Base-by-base conservation (phyloP, 2,113 vertebrate genomes). In the Salminus brasiliensis region DNA sequence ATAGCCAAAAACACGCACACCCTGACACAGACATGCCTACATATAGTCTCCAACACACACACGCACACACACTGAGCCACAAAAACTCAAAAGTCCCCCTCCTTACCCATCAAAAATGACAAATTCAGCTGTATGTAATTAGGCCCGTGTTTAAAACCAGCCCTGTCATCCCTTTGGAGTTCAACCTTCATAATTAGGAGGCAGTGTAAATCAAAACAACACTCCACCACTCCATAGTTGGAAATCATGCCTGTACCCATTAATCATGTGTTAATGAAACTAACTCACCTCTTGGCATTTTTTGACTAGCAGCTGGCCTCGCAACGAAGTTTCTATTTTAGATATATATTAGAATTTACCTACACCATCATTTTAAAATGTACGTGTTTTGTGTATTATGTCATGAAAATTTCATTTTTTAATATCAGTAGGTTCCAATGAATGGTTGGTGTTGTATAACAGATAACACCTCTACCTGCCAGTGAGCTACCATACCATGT, bases 251-350 rank as follows among this genome's bases (percentile, higher is more conserved):
- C 83, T 73, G 67, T 75, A 78, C 83, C 80, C 84, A 88, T 91
- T 91, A 91, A 90, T 91, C 90, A 91, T 84, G 74, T 81, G 78
- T 89, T 90, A 88, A 90, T 90, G 87, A 91, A 87, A 89, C 86
- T 82, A 87, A 88, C 84, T 84, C 70, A 83, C 87, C 87, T 25
- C 72, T 74, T 75, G 85, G 88, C 89, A 84, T 84, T 57, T 59
- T 87, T 83, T 90, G 91, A 92, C 69, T 90, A 86, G 85, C 88
- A 88, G 87, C 30, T 45, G 79, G 76, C 77, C 82, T 74, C 83
- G 85, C 67, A 87, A 84, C 83, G 84, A 65, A n/a, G n/a, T n/a
- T n/a, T n/a, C n/a, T n/a, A n/a, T n/a, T n/a, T n/a, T n/a, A n/a
- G n/a, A n/a, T n/a, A n/a, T n/a, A n/a, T n/a, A n/a, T n/a, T n/a